Evolutionary conservation across 2,797 vertebrate species (phyloP), one percentile per base, ranked within the genome.

Genomic region (Coregonus suidteri): DNA sequence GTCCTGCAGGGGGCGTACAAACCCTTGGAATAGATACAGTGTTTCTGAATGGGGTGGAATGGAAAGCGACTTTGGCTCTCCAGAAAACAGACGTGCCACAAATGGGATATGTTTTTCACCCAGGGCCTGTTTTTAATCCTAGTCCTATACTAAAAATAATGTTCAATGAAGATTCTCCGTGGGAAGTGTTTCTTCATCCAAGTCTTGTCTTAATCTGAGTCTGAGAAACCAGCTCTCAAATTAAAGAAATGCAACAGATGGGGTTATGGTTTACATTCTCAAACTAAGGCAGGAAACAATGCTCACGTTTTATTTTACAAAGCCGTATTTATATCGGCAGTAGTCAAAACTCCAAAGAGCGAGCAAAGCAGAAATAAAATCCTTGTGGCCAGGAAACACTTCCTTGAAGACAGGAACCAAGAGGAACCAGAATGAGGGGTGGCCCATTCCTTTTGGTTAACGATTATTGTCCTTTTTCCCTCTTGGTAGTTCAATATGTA

Each of bases 1-100:
- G 7, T 7, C 91, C 94, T 86, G 83, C 75, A 93, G 93, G 79
- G 88, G 91, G 90, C 87, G 85, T 72, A 2, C 51, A 37, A 72
- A 73, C 75, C 70, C 86, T 25, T 15, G 3, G 1, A 59, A 2
- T 37, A 11, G 1, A 11, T 47, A 13, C 41, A 47, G 4, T 34
- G 13, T 15, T 34, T 56, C 30, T 67, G 30, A 67, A 34, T 31
- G 31, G 25, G 30, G 3, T 34, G 65, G 56, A 59, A 59, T 59
- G 56, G 56, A 9, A 59, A 34, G n/a, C 9, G 53, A 18, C 4
- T 18, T 0, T 3, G 3, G 9, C 9, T 15, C 53, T 15, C 53
- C 53, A 56, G 18, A 20, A 62, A 7, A 62, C n/a, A 64, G 59
- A 25, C 25, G 0, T 13, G 59, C 59, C 11, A 64, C 59, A 64